Evolutionary conservation across 2,888 invertebrate species (phyloP), one percentile per base, ranked within the genome.

Genomic region (Xylota segnis): DNA sequence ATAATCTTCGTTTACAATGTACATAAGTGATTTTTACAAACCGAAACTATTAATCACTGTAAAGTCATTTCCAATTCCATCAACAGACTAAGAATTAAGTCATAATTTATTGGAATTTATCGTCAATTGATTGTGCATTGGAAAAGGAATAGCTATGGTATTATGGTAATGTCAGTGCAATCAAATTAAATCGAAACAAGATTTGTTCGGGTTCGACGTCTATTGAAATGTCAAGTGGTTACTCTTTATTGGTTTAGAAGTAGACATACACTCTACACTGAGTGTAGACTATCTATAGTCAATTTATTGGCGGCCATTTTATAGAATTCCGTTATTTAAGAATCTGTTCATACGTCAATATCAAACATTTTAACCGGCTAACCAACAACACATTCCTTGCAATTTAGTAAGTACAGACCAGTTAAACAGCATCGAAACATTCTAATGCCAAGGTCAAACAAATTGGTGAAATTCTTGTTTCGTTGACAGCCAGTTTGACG

Each of bases 371-470:
- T 10, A 34, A 34, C 10, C 34, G 2, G 9, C 10, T 34, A 5
- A 10, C 2, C 40, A 43, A 14, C 43, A 43, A n/a, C 5, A n/a
- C 40, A 43, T n/a, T 43, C 37, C 9, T 43, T 43, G 32, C 40
- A 43, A 43, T 9, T 43, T 43, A 43, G 37, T 37, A 37, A 37
- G 3, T 37, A 10, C 0, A 10, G n/a, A 43, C 40, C 40, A 43
- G 40, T 43, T 43, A 14, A 4, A n/a, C 37, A 9, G 9, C 5
- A n/a, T n/a, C 40, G 5, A 32, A 56, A 12, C 16, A 56, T 71
- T 34, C 34, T 10, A 37, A 37, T 3, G 27, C 61, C 72, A 72
- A 72, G 72, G 59, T 40, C 50, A 29, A 32, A 7, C 23, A 32
- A 12, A n/a, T 6, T 37, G 4, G 23, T n/a, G 23, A 50, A 7